These are phyloP conservation scores for Amblyjoppa fuscipennis DNA, from an alignment of 2,888 invertebrate species.

Conservation along the genomic window DNA sequence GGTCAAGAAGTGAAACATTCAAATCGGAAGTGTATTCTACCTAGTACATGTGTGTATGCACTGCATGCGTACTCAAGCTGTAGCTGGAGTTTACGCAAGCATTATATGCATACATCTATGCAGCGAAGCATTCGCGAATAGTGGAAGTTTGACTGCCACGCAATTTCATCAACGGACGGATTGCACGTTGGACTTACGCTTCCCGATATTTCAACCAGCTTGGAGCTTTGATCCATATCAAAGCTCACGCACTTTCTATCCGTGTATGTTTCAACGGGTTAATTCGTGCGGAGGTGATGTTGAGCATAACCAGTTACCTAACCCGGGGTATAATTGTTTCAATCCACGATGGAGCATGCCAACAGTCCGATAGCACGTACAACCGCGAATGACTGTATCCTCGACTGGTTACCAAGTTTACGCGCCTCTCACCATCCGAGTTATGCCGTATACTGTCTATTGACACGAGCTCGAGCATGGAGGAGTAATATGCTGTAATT, in stretches of 20 bases:
- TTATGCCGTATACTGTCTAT: slow-evolving; percentile 34
- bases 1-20: too few relatives aligned
- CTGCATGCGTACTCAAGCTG: background rate
- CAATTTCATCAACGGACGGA: background rate
- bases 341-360: background rate
- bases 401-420: slow-evolving; percentile 50
- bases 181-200: background rate
- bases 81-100: background rate
- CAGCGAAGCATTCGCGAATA: background rate
- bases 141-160: background rate
- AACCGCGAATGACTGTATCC: slow-evolving; percentile 1
- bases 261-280: background rate
- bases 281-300: background rate
- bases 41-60: background rate
- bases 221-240: background rate
- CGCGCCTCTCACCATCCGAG: slow-evolving; percentile 24
- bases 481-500: slow-evolving; percentile 38
- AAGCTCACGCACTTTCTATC: background rate
- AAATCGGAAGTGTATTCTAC: too few relatives aligned
- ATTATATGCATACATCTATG: background rate
- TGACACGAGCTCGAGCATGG: slow-evolving; percentile 52
- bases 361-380: background rate
- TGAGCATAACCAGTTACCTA: background rate
- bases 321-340: background rate
- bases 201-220: background rate